These are phyloP conservation scores for Apolygus lucorum DNA, from an alignment of 1,140 invertebrate species.

Conservation along the genomic window DNA sequence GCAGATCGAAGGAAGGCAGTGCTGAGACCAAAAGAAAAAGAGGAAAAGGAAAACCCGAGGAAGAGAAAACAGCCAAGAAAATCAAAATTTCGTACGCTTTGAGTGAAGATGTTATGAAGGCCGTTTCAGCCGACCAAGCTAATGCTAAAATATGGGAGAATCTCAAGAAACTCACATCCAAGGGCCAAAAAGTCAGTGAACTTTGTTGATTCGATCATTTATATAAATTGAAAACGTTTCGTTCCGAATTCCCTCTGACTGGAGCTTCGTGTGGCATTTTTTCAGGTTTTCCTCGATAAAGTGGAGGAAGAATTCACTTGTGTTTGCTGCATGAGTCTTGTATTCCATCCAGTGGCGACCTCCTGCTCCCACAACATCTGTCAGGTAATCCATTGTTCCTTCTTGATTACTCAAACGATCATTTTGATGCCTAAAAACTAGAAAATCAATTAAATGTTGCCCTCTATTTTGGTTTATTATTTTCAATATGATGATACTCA, in stretches of 20 bases:
- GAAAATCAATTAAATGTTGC: background rate
- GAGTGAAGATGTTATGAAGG: conserved; percentile 42
- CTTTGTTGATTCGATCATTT: conserved; percentile 14
- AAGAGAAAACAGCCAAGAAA: conserved; percentile 38
- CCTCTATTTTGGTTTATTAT: background rate
- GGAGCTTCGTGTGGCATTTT: conserved; percentile 27
- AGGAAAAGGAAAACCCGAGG: conserved; percentile 32
- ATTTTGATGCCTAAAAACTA: background rate
- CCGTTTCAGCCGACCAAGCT: conserved; percentile 49
- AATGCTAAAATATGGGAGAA: conserved; percentile 63
- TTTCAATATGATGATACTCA: too few relatives aligned
- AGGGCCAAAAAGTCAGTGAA: conserved; percentile 45
- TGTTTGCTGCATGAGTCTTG: conserved; percentile 70
- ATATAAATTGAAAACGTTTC: conserved; percentile 32
- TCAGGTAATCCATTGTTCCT: conserved; percentile 42
- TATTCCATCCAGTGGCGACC: conserved; percentile 63
- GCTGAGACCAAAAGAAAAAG: conserved; percentile 12
- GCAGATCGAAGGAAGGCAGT: conserved; percentile 29
- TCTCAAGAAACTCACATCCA: conserved; percentile 41
- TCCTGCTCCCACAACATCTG: conserved; percentile 71
- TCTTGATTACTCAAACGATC: conserved; percentile 2
- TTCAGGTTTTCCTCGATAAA: conserved; percentile 53
- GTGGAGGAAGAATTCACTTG: conserved; percentile 63
- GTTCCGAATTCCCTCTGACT: too few relatives aligned
- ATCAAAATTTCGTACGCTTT: conserved; percentile 44